These are phyloP conservation scores for Cerastis leucographa DNA, from an alignment of 2,888 invertebrate species.

Conservation along the genomic window DNA sequence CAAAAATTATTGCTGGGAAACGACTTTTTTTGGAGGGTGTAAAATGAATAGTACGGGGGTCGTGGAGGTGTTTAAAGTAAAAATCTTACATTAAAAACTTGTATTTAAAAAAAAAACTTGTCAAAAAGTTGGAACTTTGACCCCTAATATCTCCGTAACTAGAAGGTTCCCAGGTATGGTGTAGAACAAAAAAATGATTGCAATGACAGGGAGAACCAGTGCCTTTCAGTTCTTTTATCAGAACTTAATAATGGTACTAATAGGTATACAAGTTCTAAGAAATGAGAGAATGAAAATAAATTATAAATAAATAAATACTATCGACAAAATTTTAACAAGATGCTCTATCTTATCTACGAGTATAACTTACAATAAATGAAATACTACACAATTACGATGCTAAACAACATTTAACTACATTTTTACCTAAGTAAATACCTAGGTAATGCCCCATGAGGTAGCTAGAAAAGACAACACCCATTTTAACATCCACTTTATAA, in stretches of 20 bases:
- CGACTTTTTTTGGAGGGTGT: no score
- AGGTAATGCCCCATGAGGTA: constrained; percentile 56
- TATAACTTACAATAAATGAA: neutral
- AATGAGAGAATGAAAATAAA: neutral
- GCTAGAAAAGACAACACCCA: constrained; percentile 46
- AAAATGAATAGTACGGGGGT: no score
- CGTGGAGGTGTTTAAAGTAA: no score
- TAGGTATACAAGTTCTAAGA: neutral
- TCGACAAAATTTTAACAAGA: neutral
- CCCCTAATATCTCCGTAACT: no score
- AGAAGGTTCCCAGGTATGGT: no score
- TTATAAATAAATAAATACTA: neutral
- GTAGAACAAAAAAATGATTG: no score
- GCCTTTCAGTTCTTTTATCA: no score
- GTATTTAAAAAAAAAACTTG: no score
- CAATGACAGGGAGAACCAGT: no score
- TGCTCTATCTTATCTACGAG: neutral
- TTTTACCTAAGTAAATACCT: constrained; percentile 42
- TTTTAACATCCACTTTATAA: neutral
- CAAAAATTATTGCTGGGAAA: no score
- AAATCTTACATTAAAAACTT: no score
- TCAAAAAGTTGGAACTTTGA: no score
- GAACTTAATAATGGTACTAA: neutral
- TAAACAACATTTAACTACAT: constrained; percentile 21
- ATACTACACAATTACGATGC: neutral